Base-by-base conservation (phyloP, 2,113 vertebrate genomes). In the Campylomormyrus numenius region DNA sequence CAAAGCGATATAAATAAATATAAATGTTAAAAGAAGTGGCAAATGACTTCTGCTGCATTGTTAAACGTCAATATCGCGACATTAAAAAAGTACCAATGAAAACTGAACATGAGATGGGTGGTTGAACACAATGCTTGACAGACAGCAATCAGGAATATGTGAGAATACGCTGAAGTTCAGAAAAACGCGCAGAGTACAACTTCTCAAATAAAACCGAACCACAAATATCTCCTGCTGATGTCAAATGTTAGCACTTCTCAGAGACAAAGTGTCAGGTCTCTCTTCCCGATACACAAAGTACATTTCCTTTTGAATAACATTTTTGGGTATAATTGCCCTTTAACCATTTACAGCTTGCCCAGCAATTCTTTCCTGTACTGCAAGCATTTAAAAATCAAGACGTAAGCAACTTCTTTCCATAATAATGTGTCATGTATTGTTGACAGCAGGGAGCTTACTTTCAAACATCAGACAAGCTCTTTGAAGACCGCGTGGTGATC, bases 341-440 rank as follows among this genome's bases (percentile, higher is more conserved):
- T 80, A 80, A 42, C 35, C 31, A 80, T 80, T 80, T 42, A 39
- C 74, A 80, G 17, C 35, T 17, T 80, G 31, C 31, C 74, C 74
- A 42, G 35, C 17, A 19, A 15, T 35, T 80, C 74, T 19, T 80
- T 39, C 74, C 74, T 21, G 74, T 42, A 42, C 35, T 17, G 31
- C 39, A 42, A 6, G 6, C 31, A 80, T 13, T 80, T 80, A 80
- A 80, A 80, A 80, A 80, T 80, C 35, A 39, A 80, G 74, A 42
- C 15, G 31, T 80, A 80, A 80, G 74, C 70, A 39, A 17, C 74
- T 80, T 42, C 74, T 42, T 80, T 42, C 35, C 35, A 27, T 80
- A 80, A 80, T 80, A 80, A 80, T 42, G 13, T 80, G 74, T 80
- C 74, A 80, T 80, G 74, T 80, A 80, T 80, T 80, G 74, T 42